Conservation (phyloP, 2,113 vertebrate species). For the Egretta garzetta region DNA sequence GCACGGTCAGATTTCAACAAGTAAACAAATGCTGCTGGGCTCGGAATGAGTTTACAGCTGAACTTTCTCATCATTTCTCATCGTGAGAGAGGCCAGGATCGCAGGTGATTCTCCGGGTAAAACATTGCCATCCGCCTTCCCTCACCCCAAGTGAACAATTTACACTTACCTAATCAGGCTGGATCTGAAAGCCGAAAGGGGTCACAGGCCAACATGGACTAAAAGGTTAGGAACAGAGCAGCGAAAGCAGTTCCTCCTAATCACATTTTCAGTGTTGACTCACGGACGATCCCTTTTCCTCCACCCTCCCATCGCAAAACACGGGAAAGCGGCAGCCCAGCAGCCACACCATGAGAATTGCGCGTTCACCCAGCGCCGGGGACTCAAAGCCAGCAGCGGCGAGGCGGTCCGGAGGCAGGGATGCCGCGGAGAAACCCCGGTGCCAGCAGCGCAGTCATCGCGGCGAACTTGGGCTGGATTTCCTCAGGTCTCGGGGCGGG, state of each 20-base stretch:
- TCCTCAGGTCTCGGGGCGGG: slow-evolving; percentile 60
- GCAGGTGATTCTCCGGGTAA: slow-evolving; percentile 16
- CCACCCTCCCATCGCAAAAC: slow-evolving; percentile 73
- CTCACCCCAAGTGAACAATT: slow-evolving; percentile 59
- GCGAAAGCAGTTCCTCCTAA: slow-evolving; percentile 61
- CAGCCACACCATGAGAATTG: slow-evolving; percentile 61
- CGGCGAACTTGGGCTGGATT: slow-evolving; percentile 69
- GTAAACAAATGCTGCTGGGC: slow-evolving; percentile 62
- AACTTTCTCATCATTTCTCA: slow-evolving; percentile 67
- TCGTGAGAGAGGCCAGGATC: neutral
- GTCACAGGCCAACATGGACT: slow-evolving; percentile 70
- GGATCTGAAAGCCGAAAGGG: slow-evolving; percentile 65
- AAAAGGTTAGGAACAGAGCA: slow-evolving; percentile 65
- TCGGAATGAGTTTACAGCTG: slow-evolving; percentile 37
- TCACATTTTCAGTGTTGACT: slow-evolving; percentile 73
- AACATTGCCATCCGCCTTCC: neutral
- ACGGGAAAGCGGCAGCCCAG: slow-evolving; percentile 66
- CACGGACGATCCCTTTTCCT: slow-evolving; percentile 62
- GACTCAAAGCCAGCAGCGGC: slow-evolving; percentile 57
- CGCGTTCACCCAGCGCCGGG: slow-evolving; percentile 47
- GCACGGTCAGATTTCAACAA: slow-evolving; percentile 59
- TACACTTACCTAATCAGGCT: slow-evolving; percentile 77
- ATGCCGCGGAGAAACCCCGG: slow-evolving; percentile 61
- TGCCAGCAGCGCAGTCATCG: slow-evolving; percentile 69
- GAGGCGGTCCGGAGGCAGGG: slow-evolving; percentile 54